A percentile compares a stretch with the other conserved stretches of the same genome.
These are phyloP conservation scores for Grallaria varia DNA, from an alignment of 2,113 vertebrate species.

Conservation along the genomic window DNA sequence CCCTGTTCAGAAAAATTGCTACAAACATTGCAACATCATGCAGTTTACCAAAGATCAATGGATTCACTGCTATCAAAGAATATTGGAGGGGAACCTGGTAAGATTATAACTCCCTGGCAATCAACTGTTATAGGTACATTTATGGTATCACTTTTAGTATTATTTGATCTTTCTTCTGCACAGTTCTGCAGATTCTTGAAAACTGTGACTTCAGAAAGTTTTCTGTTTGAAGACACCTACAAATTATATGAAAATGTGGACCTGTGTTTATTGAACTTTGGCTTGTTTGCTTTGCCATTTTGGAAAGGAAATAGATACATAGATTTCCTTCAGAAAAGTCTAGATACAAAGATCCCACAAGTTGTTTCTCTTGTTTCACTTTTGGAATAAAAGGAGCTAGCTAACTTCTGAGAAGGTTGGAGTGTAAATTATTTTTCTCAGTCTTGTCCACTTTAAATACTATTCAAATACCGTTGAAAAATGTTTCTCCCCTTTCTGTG, in stretches of 20 bases:
- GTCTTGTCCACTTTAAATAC: background rate
- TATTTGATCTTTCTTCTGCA: slow-evolving; percentile 11
- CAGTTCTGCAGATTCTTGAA: slow-evolving; percentile 28
- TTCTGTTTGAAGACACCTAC: background rate
- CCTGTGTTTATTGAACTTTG: background rate
- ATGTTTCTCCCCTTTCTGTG: background rate
- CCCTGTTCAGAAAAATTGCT: background rate
- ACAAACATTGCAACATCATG: slow-evolving; percentile 1
- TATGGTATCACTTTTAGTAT: background rate
- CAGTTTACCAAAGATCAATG: slow-evolving; percentile 49
- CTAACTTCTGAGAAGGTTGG: background rate
- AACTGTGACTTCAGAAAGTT: background rate
- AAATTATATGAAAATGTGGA: background rate
- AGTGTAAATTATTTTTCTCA: background rate
- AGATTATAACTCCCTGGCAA: slow-evolving; percentile 10
- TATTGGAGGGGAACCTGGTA: background rate
- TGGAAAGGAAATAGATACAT: too few species aligned
- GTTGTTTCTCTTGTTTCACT: background rate
- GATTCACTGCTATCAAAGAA: background rate
- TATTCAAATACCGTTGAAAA: background rate
- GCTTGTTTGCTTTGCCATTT: background rate
- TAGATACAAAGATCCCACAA: background rate
- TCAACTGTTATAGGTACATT: slow-evolving; percentile 38
- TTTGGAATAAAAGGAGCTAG: background rate
- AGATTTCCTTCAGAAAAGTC: background rate